Conservation (phyloP, 2,888 invertebrate species). For the Anaspis maculata region DNA sequence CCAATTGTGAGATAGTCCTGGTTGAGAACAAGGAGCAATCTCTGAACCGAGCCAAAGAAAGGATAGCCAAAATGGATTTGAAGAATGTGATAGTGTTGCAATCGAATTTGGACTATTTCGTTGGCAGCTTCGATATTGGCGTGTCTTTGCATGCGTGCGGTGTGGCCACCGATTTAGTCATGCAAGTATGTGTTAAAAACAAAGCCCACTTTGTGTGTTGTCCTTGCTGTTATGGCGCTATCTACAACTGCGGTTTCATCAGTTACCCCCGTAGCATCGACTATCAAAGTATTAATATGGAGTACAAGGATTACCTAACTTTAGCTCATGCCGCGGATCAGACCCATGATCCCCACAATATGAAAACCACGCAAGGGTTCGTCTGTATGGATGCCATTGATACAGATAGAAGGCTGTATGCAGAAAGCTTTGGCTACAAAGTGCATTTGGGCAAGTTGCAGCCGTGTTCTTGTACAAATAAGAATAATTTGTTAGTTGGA, state of each 20-base stretch:
- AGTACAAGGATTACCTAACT: constrained; percentile 57
- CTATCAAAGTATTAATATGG: constrained; percentile 38
- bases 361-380: constrained; percentile 66
- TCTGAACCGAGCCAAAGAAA: constrained; percentile 60
- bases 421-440: constrained; percentile 66
- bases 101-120: constrained; percentile 86
- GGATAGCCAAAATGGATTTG: constrained; percentile 59
- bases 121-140: constrained; percentile 74
- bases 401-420: constrained; percentile 70
- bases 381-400: constrained; percentile 85
- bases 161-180: constrained; percentile 85
- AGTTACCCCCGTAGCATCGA: constrained; percentile 72
- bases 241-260: constrained; percentile 72
- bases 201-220: constrained; percentile 80
- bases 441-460: constrained; percentile 68
- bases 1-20: constrained; percentile 68
- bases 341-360: constrained; percentile 67
- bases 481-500: constrained; percentile 81
- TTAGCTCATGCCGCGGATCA: constrained; percentile 90
- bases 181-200: constrained; percentile 69
- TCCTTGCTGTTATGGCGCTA: constrained; percentile 90
- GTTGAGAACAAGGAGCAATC: constrained; percentile 91
- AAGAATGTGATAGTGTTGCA: constrained; percentile 73
- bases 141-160: constrained; percentile 91
- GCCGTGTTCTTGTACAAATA: constrained; percentile 81